Base-by-base conservation (phyloP, 2,797 vertebrate species). In the Mus caroli region DNA sequence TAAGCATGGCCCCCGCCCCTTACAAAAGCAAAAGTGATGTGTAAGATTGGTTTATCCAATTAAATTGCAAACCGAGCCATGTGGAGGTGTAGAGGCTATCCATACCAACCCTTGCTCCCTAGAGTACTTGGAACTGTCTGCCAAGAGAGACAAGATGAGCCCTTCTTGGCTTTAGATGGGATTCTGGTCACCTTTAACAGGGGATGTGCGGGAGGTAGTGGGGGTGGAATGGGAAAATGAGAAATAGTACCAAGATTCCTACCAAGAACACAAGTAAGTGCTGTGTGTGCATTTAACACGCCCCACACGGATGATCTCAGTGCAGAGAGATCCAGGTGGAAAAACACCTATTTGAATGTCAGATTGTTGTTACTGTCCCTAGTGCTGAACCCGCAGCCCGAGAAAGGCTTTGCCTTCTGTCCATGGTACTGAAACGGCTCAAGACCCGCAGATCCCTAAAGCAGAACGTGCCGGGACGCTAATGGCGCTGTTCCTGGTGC, bases 381-480 rank as follows among this genome's bases (percentile, higher is more conserved):
- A 15, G 86, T 76, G 52, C 69, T 43, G 54, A 76, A 88, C 17
- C 9, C 4, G 1, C 46, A 14, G 14, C 22, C 24, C 3, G 10
- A 10, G 34, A 26, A 4, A 9, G 2, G 31, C 28, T 40, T 8
- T 34, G 86, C 6, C 13, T 26, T 31, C 84, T 13, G 34, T 86
- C 67, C 69, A 58, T 14, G 69, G 52, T 75, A 40, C 52, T 88
- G 86, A 75, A 75, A 54, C 26, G 50, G 22, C 64, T 11, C 67
- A 88, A 24, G 34, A 37, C 24, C 24, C 1, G 13, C n/a, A 11
- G 46, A 26, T 3, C n/a, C 8, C 15, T 37, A 28, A 34, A 20
- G 24, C 14, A 28, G 85, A 87, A 54, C 0, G 6, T 6, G 14
- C 24, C 22, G 0, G 10, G 64, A 19, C 0, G 3, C 5, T 11